Evolutionary conservation across 2,113 vertebrate species (phyloP).

Genomic region (Vidua macroura): DNA sequence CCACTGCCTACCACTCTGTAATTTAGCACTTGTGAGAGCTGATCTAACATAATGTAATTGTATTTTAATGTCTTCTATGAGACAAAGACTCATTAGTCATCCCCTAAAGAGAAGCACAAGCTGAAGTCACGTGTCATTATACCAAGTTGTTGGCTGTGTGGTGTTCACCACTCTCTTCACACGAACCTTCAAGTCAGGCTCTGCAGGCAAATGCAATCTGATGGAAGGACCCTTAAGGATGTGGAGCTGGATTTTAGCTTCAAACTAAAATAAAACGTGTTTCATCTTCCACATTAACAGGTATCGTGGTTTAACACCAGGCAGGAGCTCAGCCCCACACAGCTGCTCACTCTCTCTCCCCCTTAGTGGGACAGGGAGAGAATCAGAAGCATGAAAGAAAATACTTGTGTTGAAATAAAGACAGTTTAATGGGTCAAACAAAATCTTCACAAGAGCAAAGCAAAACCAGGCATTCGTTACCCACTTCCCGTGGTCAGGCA

Average conservation of each 20-base stretch:
- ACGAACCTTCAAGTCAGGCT: not conserved
- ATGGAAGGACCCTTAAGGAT: not conserved
- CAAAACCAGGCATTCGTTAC: not conserved
- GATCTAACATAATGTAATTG: slow-evolving; percentile 52
- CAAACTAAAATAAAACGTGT: not conserved
- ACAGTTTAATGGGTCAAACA: not conserved
- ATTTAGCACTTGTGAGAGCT: slow-evolving; percentile 53
- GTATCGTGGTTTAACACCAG: not conserved
- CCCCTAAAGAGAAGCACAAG: slow-evolving; percentile 46
- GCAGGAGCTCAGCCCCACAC: not conserved
- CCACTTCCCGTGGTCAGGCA: not conserved
- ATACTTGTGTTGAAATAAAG: not conserved
- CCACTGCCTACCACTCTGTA: not conserved
- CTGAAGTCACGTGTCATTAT: slow-evolving; percentile 26
- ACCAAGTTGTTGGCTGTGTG: not conserved
- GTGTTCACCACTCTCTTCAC: not conserved
- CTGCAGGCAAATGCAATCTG: not conserved
- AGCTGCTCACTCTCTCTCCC: not conserved
- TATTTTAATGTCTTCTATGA: slow-evolving; percentile 58
- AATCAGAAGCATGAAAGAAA: not conserved
- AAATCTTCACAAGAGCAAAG: not conserved
- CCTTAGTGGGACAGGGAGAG: not conserved
- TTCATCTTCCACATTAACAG: not conserved
- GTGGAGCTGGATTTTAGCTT: not conserved
- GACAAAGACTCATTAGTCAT: slow-evolving; percentile 57